A percentile compares a stretch with the other conserved stretches of the same genome.
Evolutionary conservation across 2,113 vertebrate genomes (phyloP).

Genomic region (Pseudolaguvia tuberculata): DNA sequence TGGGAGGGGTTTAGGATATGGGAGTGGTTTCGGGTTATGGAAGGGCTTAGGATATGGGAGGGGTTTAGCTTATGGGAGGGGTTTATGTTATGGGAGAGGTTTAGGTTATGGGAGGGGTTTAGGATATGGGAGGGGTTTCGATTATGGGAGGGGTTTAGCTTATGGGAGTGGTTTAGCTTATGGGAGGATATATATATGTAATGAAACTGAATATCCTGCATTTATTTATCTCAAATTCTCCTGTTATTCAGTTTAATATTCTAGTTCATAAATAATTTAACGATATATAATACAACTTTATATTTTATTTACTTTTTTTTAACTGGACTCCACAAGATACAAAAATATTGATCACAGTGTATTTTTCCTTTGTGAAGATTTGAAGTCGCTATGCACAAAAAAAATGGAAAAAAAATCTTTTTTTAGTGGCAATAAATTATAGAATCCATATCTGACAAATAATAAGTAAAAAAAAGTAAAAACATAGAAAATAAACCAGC

Average conservation of each 20-base stretch:
- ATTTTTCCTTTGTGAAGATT: constrained; percentile 79
- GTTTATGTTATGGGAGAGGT: too few species aligned
- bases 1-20: too few species aligned
- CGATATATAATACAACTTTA: constrained; percentile 72
- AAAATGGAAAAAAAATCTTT: constrained; percentile 71
- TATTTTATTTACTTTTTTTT: constrained; percentile 81
- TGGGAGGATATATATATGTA: too few species aligned
- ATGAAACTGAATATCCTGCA: too few species aligned
- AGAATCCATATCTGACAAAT: constrained; percentile 87
- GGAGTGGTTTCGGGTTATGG: too few species aligned
- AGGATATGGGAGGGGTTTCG: too few species aligned
- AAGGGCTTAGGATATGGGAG: too few species aligned
- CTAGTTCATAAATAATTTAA: constrained; percentile 56
- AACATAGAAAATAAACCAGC: constrained; percentile 67
- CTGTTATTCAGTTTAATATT: constrained; percentile 25
- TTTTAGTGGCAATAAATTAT: constrained; percentile 99
- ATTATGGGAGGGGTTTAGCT: too few species aligned
- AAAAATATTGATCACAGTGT: constrained; percentile 98
- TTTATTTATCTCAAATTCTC: too few species aligned
- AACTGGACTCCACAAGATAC: constrained; percentile 85
- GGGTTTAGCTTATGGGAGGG: too few species aligned
- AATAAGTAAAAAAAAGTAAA: constrained; percentile 66
- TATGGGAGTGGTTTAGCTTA: too few species aligned
- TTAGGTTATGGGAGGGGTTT: too few species aligned
- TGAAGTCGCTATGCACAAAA: constrained; percentile 83